Base-by-base conservation (phyloP, 2,888 invertebrate species). In the Hoplodrina ambigua region DNA sequence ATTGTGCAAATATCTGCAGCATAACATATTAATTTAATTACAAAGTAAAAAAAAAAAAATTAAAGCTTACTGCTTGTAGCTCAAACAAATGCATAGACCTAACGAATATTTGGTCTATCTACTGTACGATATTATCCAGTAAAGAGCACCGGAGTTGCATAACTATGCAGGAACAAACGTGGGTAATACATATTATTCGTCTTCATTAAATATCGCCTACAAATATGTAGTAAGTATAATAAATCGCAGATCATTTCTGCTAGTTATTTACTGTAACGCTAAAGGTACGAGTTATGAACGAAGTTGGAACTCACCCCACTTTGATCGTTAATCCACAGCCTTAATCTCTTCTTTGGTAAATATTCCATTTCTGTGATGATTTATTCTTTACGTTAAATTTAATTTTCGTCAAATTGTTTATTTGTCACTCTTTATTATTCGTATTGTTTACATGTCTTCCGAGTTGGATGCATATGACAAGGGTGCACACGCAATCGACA, bases 281-380 rank as follows among this genome's bases (percentile, higher is more conserved):
- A 4, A 3, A 17, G 5, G 46, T 5, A 54, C 8, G 5, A 55
- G 53, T 68, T 59, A 59, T 50, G 25, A 62, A 54, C 37, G 13
- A 66, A 74, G 41, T 55, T 63, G 33, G 25, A 65, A 76, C 83
- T 84, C 52, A 84, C 83, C 85, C 73, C 50, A 25, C 57, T 63
- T 44, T 30, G 69, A 19, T 54, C 66, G 2, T 8, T 49, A 64
- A 56, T 61, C 62, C 65, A 70, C 33, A 67, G 49, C 62, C 57
- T 53, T 37, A 81, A 71, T 70, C 75, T 80, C 63, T 54, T 53
- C 15, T 17, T 37, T 0, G 49, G 10, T 33, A 33, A 58, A 76
- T 53, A 15, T 64, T 75, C 74, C 84, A 85, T 86, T 69, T 63
- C 58, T 75, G 57, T 52, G 15, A 25, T 44, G 37, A n/a, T 4